phyloP scores from a whole-genome alignment of 2,888 invertebrate genomes.

The Lacanobia oleracea region DNA sequence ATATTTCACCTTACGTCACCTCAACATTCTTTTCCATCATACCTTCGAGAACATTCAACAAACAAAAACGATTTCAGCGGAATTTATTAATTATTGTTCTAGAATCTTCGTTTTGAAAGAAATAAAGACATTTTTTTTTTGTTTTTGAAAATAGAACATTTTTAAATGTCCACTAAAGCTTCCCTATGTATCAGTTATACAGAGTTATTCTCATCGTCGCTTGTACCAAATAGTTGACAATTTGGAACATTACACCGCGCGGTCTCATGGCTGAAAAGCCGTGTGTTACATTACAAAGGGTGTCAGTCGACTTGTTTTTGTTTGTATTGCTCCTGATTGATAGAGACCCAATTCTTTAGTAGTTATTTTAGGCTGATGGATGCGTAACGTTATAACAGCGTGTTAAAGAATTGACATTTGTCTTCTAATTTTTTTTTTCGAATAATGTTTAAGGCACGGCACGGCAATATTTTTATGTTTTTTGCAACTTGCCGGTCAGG shows the following conservation, averaged over 20 bases:
- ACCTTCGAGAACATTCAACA: conserved; percentile 16
- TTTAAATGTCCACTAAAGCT: neutral
- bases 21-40: conserved; percentile 32
- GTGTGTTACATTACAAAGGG: conserved; percentile 61
- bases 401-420: conserved; percentile 10
- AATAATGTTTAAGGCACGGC: neutral
- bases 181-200: conserved; percentile 13
- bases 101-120: conserved; percentile 25
- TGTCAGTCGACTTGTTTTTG: conserved; percentile 45
- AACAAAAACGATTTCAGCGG: conserved; percentile 18
- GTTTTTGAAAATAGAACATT: conserved; percentile 4
- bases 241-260: conserved; percentile 44
- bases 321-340: conserved; percentile 57
- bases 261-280: conserved; percentile 31
- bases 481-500: too few relatives aligned
- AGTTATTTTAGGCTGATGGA: conserved; percentile 46
- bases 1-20: conserved; percentile 27
- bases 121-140: neutral
- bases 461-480: too few relatives aligned
- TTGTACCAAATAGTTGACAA: conserved; percentile 46
- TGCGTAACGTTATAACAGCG: conserved; percentile 16
- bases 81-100: conserved; percentile 45
- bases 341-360: conserved; percentile 53
- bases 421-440: neutral
- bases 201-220: conserved; percentile 15